Conservation (phyloP, 2,888 invertebrate species). For the Amblyjoppa proteus region DNA sequence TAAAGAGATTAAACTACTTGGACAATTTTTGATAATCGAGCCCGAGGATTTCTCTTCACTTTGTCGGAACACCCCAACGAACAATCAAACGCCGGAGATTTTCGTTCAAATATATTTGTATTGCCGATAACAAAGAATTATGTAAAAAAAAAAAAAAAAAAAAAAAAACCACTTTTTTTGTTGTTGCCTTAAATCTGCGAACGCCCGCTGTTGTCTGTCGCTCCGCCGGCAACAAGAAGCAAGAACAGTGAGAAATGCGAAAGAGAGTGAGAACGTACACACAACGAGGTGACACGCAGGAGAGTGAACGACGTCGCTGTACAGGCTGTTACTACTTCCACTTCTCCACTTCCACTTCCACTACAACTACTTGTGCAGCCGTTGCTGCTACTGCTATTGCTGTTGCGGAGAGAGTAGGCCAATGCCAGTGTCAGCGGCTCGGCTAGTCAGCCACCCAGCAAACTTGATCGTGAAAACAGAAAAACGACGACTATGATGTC, state of each 20-base stretch:
- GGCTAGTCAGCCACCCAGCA: constrained; percentile 79
- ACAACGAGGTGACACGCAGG: constrained; percentile 74
- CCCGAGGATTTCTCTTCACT: too few species aligned
- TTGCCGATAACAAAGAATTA: too few species aligned
- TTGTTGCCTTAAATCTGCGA: neutral
- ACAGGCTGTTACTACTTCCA: constrained; percentile 15
- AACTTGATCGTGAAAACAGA: constrained; percentile 84
- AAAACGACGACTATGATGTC: constrained; percentile 73
- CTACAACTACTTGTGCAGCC: neutral
- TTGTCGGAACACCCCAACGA: neutral
- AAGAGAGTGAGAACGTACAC: constrained; percentile 78
- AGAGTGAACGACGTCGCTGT: constrained; percentile 78
- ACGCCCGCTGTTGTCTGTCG: neutral
- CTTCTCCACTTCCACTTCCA: neutral
- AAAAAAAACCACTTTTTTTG: neutral
- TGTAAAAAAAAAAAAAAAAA: too few species aligned
- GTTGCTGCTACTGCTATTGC: constrained; percentile 36
- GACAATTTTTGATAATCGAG: too few species aligned
- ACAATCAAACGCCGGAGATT: neutral
- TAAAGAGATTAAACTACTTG: too few species aligned
- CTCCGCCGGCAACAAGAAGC: constrained; percentile 14
- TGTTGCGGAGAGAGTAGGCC: constrained; percentile 81
- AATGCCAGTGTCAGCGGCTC: constrained; percentile 83
- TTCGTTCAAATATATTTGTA: too few species aligned
- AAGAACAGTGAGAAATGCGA: constrained; percentile 64